Base-by-base conservation (phyloP, 1,140 invertebrate species). In the Ephestia elutella region DNA sequence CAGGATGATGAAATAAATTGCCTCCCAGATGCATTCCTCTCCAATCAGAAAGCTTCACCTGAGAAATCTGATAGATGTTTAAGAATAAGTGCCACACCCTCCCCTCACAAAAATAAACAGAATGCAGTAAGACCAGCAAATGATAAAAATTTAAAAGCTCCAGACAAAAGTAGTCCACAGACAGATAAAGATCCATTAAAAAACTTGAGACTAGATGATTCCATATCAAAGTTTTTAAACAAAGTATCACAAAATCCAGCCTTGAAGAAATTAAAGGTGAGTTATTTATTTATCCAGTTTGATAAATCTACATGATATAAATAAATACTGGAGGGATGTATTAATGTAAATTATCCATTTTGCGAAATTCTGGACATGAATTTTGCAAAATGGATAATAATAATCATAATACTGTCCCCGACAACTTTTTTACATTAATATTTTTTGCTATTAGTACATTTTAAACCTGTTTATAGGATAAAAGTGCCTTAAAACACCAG, bases 171-270 rank as follows among this genome's bases (percentile, higher is more conserved):
- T 0, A 75, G 67, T 44, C 71, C 71, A 2, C 59, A 57, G 25
- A 70, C 64, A 51, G 73, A 78, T 55, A 75, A 54, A 51, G 82
- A 82, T 59, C 71, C 73, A 10, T 62, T 80, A 38, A 76, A 68
- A 50, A 78, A 74, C 61, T 67, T 82, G 10, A 80, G 75, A 56
- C 50, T 85, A 21, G 80, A 82, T 63, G 58, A 54, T 32, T 68
- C 69, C 13, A 59, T 82, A 19, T 69, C 75, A 49, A 62, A 54
- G 19, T 73, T 81, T 32, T 63, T 82, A 1, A 57, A 59, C 8
- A 71, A 68, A 25, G 64, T 82, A 21, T 65, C 71, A 17, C 59
- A 68, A 32, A 73, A 80, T 61, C 58, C 66, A n/a, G 66, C 70
- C 18, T 62, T 76, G 30, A 71, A 62, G 20, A 71, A 55, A 65